phyloP scores from a whole-genome alignment of 2,797 vertebrate genomes.

The Macropus fuliginosus region DNA sequence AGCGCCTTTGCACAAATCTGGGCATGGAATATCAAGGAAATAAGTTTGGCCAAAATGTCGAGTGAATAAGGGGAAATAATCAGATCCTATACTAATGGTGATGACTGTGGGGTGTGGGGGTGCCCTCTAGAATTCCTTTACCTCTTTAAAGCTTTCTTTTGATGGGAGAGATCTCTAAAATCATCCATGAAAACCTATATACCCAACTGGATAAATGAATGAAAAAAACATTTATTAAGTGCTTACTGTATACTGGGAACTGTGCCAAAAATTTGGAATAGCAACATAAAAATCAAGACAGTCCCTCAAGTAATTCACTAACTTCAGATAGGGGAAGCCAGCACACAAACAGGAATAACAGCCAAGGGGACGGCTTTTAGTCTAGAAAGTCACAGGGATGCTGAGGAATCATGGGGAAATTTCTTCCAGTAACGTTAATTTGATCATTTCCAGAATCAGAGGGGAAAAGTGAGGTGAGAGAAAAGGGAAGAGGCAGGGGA shows the following conservation, averaged over 20 bases:
- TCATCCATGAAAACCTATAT: neutral
- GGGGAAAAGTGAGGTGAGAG: neutral
- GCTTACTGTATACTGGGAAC: neutral
- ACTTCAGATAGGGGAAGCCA: neutral
- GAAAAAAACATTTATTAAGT: neutral
- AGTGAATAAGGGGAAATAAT: neutral
- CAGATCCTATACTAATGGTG: neutral
- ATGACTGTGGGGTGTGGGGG: neutral
- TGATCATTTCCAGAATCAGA: neutral
- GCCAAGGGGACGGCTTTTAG: neutral
- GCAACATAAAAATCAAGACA: neutral
- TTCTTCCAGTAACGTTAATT: neutral
- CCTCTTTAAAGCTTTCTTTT: neutral
- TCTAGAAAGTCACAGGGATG: neutral
- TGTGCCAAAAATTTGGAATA: neutral
- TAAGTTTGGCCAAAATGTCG: neutral
- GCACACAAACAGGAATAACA: neutral
- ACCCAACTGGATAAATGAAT: neutral
- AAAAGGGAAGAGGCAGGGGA: neutral
- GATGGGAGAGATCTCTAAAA: neutral
- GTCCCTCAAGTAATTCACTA: neutral
- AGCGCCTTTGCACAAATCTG: neutral
- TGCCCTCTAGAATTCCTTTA: neutral
- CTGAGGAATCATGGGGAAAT: neutral
- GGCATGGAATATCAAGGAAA: neutral